Evolutionary conservation across 1,140 invertebrate species (phyloP).

Genomic region (Battus philenor): DNA sequence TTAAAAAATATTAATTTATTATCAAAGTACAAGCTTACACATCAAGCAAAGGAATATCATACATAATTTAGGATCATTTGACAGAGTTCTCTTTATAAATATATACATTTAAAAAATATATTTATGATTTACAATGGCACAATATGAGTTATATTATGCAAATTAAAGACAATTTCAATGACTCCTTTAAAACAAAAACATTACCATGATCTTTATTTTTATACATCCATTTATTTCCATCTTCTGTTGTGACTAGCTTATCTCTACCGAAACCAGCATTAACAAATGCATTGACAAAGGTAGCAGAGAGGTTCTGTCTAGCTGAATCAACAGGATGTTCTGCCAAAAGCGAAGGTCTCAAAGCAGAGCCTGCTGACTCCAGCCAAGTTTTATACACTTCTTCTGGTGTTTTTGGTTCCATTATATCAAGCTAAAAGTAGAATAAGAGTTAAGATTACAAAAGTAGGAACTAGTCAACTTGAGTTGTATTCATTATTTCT

Average conservation of each 20-base stretch:
- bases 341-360: conserved; percentile 83
- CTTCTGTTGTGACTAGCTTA: conserved; percentile 96
- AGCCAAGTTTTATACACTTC: conserved; percentile 99
- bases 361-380: conserved; percentile 91
- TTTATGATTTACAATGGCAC: no score
- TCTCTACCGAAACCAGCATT: conserved; percentile 99
- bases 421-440: conserved; percentile 91
- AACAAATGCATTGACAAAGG: conserved; percentile 99
- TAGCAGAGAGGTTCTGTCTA: conserved; percentile 96
- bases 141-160: no score
- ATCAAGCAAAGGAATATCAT: no score
- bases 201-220: conserved; percentile 98
- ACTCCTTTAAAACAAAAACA: conserved; percentile 6
- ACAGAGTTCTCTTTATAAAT: no score
- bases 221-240: conserved; percentile 98
- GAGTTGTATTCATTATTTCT: no score
- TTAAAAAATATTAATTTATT: no score
- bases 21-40: no score
- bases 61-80: no score
- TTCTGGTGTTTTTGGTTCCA: conserved; percentile 99
- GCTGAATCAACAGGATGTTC: conserved; percentile 91
- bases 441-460: no score
- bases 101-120: no score
- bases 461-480: no score
- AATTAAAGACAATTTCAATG: no score